Conservation (phyloP, 2,888 invertebrate genomes). For the Ennomos quercinarius region DNA sequence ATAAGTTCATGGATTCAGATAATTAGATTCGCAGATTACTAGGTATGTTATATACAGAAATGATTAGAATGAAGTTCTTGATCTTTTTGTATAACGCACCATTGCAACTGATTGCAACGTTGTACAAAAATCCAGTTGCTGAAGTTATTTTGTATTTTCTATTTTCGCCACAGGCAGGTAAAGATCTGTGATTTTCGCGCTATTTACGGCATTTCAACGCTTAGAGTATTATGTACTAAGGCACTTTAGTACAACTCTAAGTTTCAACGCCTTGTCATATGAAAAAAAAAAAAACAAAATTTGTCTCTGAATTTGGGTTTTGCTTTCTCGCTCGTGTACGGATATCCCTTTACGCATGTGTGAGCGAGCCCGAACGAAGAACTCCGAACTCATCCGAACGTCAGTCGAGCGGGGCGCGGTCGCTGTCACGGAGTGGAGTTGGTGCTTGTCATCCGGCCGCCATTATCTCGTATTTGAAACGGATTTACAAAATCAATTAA, state of each 20-base stretch:
- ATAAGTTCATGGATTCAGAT: no score
- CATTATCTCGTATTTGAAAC: constrained; percentile 86
- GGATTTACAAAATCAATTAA: constrained; percentile 81
- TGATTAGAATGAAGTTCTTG: no score
- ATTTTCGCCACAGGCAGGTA: no score
- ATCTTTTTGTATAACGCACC: no score
- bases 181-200: no score
- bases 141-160: constrained; percentile 33
- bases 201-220: no score
- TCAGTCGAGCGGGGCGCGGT: constrained; percentile 87
- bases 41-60: no score
- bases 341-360: constrained; percentile 78
- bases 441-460: constrained; percentile 86
- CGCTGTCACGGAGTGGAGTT: constrained; percentile 86
- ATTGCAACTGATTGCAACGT: no score
- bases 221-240: no score
- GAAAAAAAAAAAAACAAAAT: constrained; percentile 36
- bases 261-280: constrained; percentile 33
- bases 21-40: no score
- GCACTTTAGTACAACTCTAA: no score
- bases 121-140: constrained; percentile 16
- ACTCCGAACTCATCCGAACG: constrained; percentile 80
- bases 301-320: constrained; percentile 56
- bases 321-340: constrained; percentile 62
- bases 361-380: constrained; percentile 80